Percentiles rank a stretch among this genome's conserved stretches.
Evolutionary conservation across 2,888 invertebrate species (phyloP).

Genomic region (Rugalucina vietnamica): DNA sequence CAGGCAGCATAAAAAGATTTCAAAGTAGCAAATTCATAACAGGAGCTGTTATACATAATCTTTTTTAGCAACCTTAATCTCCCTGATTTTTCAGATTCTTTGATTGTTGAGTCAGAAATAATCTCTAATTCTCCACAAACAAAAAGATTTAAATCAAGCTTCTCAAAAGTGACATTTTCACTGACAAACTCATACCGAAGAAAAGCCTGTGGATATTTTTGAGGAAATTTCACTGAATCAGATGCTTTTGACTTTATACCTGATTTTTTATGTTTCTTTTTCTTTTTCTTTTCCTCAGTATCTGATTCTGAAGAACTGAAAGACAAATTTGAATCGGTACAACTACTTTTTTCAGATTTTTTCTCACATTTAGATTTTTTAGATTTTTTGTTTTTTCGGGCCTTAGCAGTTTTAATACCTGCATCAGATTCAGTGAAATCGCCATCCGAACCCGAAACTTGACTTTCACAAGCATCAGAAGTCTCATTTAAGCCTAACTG

Average conservation of each 20-base stretch:
- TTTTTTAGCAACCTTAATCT: background rate
- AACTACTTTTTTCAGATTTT: no score
- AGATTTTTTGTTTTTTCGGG: no score
- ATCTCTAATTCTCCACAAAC: slow-evolving; percentile 14
- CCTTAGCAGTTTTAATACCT: no score
- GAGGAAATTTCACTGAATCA: background rate
- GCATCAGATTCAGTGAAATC: no score
- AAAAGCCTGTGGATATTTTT: slow-evolving; percentile 1
- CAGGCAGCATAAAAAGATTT: slow-evolving; percentile 22
- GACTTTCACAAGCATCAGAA: no score
- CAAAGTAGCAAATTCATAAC: slow-evolving; percentile 5
- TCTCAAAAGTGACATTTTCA: background rate
- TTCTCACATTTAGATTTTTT: no score
- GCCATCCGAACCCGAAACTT: no score
- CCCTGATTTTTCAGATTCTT: slow-evolving; percentile 2
- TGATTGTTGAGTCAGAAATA: background rate
- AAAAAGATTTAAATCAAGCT: background rate
- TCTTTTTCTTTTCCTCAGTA: background rate
- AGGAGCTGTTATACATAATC: slow-evolving; percentile 19
- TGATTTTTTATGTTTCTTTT: background rate
- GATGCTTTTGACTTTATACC: background rate
- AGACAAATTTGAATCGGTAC: background rate
- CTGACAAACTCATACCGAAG: slow-evolving; percentile 12
- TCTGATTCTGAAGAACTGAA: background rate
- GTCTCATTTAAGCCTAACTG: no score